Percentiles rank a stretch among this genome's conserved stretches.
Evolutionary conservation across 2,113 vertebrate genomes (phyloP).

Genomic region (Candoia aspera): DNA sequence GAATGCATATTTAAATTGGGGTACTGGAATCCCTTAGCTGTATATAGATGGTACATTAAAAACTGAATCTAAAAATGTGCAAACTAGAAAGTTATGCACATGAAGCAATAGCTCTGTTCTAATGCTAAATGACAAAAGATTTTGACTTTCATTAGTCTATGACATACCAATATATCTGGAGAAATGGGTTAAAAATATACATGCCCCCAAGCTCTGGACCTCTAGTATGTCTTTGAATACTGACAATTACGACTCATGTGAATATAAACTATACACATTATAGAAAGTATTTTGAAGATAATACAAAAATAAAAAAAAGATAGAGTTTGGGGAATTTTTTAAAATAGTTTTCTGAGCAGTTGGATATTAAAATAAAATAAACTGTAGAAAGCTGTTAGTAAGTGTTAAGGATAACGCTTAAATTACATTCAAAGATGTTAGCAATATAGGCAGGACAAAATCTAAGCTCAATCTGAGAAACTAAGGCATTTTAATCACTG

Average conservation of each 20-base stretch:
- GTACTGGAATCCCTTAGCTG: neutral
- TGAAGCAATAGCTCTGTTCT: neutral
- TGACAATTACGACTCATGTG: neutral
- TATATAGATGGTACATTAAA: neutral
- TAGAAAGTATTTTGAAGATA: neutral
- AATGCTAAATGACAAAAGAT: neutral
- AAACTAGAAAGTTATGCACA: neutral
- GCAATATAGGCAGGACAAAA: constrained; percentile 49
- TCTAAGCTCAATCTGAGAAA: constrained; percentile 38
- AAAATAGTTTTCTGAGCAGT: neutral
- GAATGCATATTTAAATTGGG: neutral
- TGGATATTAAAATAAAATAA: neutral
- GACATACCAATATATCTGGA: neutral
- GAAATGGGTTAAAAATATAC: neutral
- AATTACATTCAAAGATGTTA: constrained; percentile 49
- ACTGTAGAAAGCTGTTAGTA: constrained; percentile 1
- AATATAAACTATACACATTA: neutral
- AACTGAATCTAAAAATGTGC: neutral
- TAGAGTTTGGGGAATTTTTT: neutral
- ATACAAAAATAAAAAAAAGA: neutral
- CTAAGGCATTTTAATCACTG: neutral
- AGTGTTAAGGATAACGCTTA: constrained; percentile 57
- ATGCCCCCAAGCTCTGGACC: neutral
- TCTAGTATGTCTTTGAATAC: neutral
- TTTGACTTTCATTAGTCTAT: neutral